Evolutionary conservation across 2,888 invertebrate genomes (phyloP).

Genomic region (Ganaspis brasiliensis): DNA sequence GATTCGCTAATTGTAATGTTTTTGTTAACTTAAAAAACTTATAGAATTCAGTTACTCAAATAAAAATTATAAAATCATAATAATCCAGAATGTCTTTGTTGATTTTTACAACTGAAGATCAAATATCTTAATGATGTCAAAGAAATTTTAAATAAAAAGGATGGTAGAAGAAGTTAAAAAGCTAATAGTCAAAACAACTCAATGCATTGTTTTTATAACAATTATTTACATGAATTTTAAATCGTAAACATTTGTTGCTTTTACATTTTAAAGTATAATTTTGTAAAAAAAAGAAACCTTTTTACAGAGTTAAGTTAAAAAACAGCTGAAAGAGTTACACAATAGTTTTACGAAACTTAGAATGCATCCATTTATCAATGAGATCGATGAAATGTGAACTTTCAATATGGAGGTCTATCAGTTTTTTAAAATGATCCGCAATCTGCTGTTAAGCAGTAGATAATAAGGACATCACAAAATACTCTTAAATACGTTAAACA

Average conservation of each 20-base stretch:
- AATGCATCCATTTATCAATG: background rate
- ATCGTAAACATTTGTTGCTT: background rate
- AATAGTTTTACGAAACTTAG: conserved; percentile 6
- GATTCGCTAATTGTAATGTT: background rate
- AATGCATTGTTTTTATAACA: no score
- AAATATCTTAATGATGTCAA: background rate
- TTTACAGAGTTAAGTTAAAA: background rate
- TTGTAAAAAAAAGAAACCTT: background rate
- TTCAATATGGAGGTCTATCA: background rate
- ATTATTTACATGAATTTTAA: background rate
- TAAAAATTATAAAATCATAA: background rate
- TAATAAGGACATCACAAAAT: background rate
- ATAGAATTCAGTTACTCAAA: background rate
- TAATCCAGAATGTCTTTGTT: no score
- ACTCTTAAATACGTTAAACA: background rate
- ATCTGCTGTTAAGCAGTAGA: background rate
- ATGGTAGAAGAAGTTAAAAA: no score
- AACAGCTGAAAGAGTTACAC: background rate
- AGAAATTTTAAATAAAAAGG: no score
- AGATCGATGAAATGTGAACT: background rate
- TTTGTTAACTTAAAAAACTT: background rate
- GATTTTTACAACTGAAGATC: no score
- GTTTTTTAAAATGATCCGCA: background rate
- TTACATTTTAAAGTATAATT: background rate
- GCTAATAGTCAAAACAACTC: no score